These are phyloP conservation scores for Grus americana DNA, from an alignment of 2,113 vertebrate genomes.

Conservation along the genomic window DNA sequence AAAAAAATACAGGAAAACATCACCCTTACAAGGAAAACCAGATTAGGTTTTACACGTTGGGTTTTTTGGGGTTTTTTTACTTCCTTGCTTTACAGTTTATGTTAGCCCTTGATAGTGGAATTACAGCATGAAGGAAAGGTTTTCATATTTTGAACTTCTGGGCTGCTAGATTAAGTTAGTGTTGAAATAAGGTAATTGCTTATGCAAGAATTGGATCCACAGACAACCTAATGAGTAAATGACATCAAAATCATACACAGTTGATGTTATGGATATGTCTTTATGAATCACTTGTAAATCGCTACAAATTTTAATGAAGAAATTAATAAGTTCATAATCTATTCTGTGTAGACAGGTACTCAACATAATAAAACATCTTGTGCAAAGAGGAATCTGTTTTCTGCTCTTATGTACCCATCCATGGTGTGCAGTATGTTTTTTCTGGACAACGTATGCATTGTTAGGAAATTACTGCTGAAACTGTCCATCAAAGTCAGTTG, in stretches of 20 bases:
- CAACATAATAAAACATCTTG: neutral
- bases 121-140: neutral
- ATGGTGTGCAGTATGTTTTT: neutral
- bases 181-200: neutral
- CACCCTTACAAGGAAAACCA: neutral
- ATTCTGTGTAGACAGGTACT: neutral
- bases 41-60: neutral
- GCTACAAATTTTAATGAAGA: neutral
- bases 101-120: neutral
- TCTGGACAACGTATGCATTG: neutral
- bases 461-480: neutral
- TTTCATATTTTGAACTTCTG: neutral
- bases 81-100: neutral
- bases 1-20: neutral
- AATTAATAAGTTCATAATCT: neutral
- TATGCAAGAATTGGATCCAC: neutral
- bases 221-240: neutral
- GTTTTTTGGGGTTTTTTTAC: neutral
- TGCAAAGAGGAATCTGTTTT: neutral
- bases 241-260: neutral
- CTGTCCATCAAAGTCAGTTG: neutral
- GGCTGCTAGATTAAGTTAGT: neutral
- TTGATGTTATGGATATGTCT: neutral
- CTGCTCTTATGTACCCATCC: neutral
- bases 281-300: conserved; percentile 18